Conservation (phyloP, 53 echinoderm and acorn worm species). For the Echinarachnius parma region DNA sequence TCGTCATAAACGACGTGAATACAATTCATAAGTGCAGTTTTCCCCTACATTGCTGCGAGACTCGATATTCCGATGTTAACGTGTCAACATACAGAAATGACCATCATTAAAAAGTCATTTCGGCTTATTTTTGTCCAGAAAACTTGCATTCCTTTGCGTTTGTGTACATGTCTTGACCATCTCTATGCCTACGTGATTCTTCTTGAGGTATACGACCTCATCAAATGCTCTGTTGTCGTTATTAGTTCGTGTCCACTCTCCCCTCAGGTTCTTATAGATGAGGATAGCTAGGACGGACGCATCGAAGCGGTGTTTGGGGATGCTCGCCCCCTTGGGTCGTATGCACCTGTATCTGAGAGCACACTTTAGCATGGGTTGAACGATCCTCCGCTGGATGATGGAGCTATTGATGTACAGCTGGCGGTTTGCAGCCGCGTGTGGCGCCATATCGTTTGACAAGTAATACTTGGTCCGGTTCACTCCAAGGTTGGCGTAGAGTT, state of each 20-base stretch:
- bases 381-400: conserved; percentile 36
- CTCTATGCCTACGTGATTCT: not conserved
- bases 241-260: conserved; percentile 56
- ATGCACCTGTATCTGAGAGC: conserved; percentile 49
- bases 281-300: conserved; percentile 53
- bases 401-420: conserved; percentile 64
- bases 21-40: too few species aligned
- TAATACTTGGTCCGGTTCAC: conserved; percentile 51
- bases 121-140: too few species aligned
- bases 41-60: too few species aligned
- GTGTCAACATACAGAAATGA: too few species aligned
- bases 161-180: too few species aligned
- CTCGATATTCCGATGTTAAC: too few species aligned
- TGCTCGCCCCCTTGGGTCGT: conserved; percentile 19
- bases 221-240: conserved; percentile 47
- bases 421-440: conserved; percentile 52
- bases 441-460: conserved; percentile 22
- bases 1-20: too few species aligned
- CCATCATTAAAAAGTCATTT: too few species aligned
- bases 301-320: conserved; percentile 45
- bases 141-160: too few species aligned
- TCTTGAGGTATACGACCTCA: not conserved
- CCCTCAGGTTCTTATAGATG: conserved; percentile 53
- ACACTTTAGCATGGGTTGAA: conserved; percentile 51
- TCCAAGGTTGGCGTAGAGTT: conserved; percentile 46